Percentiles rank a stretch among this genome's conserved stretches.
Evolutionary conservation across 2,888 invertebrate species (phyloP).

Genomic region (Hecatera dysodea): DNA sequence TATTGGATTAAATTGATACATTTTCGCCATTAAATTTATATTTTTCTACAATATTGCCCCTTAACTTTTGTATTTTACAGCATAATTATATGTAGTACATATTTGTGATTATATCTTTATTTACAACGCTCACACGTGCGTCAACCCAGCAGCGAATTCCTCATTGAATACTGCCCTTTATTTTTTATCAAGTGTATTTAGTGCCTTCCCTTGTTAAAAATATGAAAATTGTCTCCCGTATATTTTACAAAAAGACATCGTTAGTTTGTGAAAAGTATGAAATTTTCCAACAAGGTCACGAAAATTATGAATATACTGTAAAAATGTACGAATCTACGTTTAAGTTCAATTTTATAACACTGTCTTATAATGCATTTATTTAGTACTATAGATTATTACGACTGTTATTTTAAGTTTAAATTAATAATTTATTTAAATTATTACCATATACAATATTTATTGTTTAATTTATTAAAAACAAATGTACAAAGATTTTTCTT

Average conservation of each 20-base stretch:
- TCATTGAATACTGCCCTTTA: background rate
- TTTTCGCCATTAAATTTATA: no score
- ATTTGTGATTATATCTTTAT: constrained; percentile 1
- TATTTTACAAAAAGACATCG: background rate
- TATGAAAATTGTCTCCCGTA: background rate
- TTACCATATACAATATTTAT: constrained; percentile 15
- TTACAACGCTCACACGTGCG: background rate
- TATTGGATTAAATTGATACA: no score
- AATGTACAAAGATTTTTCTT: constrained; percentile 48
- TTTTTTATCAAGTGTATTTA: background rate
- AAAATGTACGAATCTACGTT: background rate
- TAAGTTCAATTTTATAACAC: background rate
- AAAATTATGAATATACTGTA: background rate
- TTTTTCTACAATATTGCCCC: background rate
- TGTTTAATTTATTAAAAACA: constrained; percentile 30
- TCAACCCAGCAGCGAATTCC: background rate
- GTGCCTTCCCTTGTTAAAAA: background rate
- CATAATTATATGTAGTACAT: background rate
- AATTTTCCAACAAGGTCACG: background rate
- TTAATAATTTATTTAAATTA: constrained; percentile 33
- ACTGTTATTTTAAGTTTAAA: constrained; percentile 10
- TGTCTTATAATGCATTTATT: constrained; percentile 33
- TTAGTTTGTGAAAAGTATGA: background rate
- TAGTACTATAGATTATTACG: constrained; percentile 16
- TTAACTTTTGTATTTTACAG: background rate